A percentile compares a stretch with the other conserved stretches of the same genome.
phyloP scores from a whole-genome alignment of 2,888 invertebrate species.

The Ormyrus rosae region DNA sequence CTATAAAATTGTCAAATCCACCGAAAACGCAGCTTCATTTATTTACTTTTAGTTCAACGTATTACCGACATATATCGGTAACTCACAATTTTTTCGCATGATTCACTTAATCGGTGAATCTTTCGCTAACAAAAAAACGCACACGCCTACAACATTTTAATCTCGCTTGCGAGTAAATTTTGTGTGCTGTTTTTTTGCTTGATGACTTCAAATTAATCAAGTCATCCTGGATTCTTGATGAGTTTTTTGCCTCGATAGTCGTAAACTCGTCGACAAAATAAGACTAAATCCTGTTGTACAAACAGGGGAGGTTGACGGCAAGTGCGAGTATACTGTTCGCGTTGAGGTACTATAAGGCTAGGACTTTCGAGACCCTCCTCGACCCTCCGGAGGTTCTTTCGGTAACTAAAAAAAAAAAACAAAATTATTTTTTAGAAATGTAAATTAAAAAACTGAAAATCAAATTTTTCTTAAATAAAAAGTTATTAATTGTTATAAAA shows the following conservation, averaged over 20 bases:
- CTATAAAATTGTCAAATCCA: constrained; percentile 69
- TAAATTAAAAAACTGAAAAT: not conserved
- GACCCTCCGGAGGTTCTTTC: constrained; percentile 86
- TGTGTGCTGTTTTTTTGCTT: constrained; percentile 49
- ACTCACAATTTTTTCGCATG: constrained; percentile 24
- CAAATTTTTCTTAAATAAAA: constrained; percentile 5
- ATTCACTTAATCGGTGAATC: constrained; percentile 9
- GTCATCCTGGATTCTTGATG: constrained; percentile 75
- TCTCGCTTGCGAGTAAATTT: constrained; percentile 36
- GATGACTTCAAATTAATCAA: constrained; percentile 66
- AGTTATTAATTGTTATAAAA: not conserved
- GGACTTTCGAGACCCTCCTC: constrained; percentile 85
- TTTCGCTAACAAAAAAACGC: constrained; percentile 27
- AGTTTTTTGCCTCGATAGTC: constrained; percentile 90
- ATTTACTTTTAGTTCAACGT: constrained; percentile 42
- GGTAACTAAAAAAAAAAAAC: constrained; percentile 81
- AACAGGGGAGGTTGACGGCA: constrained; percentile 82
- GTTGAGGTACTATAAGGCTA: constrained; percentile 85
- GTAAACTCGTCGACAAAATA: constrained; percentile 96
- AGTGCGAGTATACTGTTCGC: constrained; percentile 79
- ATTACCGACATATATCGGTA: constrained; percentile 43
- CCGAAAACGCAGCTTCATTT: constrained; percentile 49
- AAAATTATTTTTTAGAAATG: constrained; percentile 15
- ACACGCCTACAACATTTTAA: not conserved
- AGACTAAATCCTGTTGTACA: constrained; percentile 88